Evolutionary conservation across 2,797 vertebrate genomes (phyloP), one percentile per base, ranked within the genome.

Genomic region (Artibeus lituratus): DNA sequence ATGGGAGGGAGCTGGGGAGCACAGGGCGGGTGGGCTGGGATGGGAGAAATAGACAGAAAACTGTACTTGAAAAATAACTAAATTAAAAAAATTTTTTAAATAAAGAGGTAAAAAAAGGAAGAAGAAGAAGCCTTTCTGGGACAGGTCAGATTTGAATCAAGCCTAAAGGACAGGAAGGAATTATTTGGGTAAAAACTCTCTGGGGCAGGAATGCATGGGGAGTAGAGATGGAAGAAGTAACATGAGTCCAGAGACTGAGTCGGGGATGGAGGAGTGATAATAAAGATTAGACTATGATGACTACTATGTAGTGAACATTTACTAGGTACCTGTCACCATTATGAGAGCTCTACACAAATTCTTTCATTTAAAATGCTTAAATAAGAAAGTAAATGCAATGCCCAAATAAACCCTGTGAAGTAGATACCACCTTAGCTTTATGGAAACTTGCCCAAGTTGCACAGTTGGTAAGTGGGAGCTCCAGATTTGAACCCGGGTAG

Each of bases 211-310:
- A 87, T 5, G 44, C 42, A 49, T 15, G 7, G 19, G 87, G 32
- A 9, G 24, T 8, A 53, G 51, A 73, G 57, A 86, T 1, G 26
- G 67, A 76, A 92, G 10, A 91, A 53, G n/a, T 55, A 83, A 67
- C 14, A 1, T 26, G 87, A 96, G 11, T 78, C 87, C 82, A 82
- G 84, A 70, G 72, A 92, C 9, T 94, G 84, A 95, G 77, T 95
- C 67, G 74, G 47, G 47, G 21, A 47, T 80, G n/a, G 47, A 87
- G 65, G 55, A 87, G 44, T 93, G 80, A 51, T 37, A 74, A 49
- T 42, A 51, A 84, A 94, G 22, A 73, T 87, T 65, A 81, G 47
- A 26, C 22, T 81, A 15, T 59, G 11, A 44, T 77, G 65, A 90
- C 14, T 81, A 77, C 57, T 4, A 32, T 39, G 35, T 3, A 42